Conservation (phyloP, 1,140 invertebrate genomes). For the Hylaeus volcanicus region DNA sequence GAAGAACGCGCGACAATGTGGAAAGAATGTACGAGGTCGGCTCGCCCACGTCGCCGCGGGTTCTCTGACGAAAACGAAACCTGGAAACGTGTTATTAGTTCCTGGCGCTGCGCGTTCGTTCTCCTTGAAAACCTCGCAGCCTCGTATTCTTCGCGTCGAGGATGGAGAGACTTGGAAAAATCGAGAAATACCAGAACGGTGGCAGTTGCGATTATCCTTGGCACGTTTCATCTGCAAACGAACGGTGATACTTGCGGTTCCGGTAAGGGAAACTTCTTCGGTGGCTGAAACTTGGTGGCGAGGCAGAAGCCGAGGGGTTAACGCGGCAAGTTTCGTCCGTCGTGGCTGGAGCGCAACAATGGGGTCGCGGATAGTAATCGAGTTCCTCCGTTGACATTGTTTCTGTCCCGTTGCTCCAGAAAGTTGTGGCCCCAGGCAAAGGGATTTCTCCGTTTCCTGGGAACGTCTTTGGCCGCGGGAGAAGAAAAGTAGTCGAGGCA, state of each 20-base stretch:
- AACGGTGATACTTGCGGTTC: no score
- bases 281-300: not conserved
- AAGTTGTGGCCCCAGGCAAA: not conserved
- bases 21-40: conserved; percentile 36
- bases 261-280: no score
- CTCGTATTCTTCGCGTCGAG: no score
- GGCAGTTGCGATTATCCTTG: no score
- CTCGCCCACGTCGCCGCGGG: conserved; percentile 47
- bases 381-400: conserved; percentile 6
- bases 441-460: not conserved
- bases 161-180: no score
- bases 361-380: conserved; percentile 17
- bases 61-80: not conserved
- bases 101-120: conserved; percentile 5
- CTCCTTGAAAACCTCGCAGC: no score
- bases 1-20: conserved; percentile 58
- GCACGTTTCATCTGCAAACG: no score
- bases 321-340: not conserved
- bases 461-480: not conserved
- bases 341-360: not conserved
- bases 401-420: not conserved
- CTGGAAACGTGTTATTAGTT: conserved; percentile 64
- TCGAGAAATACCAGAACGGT: no score
- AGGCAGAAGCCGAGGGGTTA: conserved; percentile 1
- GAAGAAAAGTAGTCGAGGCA: not conserved